Evolutionary conservation across 2,113 vertebrate genomes (phyloP).

Genomic region (Grammomys dolichurus): DNA sequence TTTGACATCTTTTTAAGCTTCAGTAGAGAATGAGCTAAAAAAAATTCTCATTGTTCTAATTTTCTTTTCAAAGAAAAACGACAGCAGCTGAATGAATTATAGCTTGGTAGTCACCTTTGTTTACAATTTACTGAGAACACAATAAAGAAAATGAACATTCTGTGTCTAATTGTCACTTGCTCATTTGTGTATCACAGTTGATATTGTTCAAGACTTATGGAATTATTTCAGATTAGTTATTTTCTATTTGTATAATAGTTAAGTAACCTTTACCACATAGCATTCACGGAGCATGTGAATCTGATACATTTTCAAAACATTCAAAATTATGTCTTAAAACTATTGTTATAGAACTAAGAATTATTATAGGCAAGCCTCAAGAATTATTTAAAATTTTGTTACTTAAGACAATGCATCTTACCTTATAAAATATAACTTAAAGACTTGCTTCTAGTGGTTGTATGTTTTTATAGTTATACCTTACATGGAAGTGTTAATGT

Average conservation of each 20-base stretch:
- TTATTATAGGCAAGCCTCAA: constrained; percentile 3
- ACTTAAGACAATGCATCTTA: not conserved
- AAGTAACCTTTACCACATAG: not conserved
- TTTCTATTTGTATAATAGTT: not conserved
- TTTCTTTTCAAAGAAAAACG: not conserved
- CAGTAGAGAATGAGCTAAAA: not conserved
- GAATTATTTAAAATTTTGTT: not conserved
- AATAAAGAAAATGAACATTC: constrained; percentile 10
- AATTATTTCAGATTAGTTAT: constrained; percentile 10
- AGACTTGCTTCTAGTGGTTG: not conserved
- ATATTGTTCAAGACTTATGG: not conserved
- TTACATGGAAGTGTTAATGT: not conserved
- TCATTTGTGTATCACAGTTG: constrained; percentile 19
- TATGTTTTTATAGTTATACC: not conserved
- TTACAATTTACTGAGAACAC: not conserved
- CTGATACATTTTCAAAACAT: not conserved
- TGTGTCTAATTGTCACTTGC: not conserved
- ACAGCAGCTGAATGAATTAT: not conserved
- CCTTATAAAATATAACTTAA: not conserved
- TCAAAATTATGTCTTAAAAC: constrained; percentile 49
- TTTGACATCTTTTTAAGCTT: not conserved
- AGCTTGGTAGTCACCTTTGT: not conserved
- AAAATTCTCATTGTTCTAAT: not conserved
- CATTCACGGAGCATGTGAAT: not conserved
- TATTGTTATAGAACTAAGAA: not conserved